Conservation (phyloP, 2,888 invertebrate genomes). For the Troglohyphantes excavatus region DNA sequence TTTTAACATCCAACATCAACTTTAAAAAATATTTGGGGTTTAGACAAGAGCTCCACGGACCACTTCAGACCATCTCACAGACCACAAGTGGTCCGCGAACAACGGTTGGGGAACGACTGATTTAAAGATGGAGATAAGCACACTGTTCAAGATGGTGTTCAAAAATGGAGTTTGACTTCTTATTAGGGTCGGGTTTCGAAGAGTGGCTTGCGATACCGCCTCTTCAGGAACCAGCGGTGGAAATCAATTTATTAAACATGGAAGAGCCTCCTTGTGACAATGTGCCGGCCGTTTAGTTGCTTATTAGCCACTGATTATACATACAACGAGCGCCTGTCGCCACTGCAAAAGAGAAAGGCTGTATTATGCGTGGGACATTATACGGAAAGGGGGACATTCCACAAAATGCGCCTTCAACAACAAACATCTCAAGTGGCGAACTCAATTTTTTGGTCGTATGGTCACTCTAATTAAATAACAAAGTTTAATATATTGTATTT, state of each 20-base stretch:
- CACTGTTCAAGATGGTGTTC: too few relatives aligned
- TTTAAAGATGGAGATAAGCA: too few relatives aligned
- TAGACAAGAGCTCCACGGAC: too few relatives aligned
- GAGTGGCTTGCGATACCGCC: background rate
- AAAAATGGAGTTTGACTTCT: background rate
- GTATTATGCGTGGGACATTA: background rate
- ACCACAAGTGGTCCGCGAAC: too few relatives aligned
- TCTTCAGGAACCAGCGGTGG: background rate
- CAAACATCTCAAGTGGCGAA: too few relatives aligned
- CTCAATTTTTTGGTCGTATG: too few relatives aligned
- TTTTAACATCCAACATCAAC: too few relatives aligned
- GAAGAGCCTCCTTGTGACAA: constrained; percentile 35
- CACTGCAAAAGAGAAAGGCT: background rate
- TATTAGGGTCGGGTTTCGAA: background rate
- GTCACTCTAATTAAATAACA: too few relatives aligned
- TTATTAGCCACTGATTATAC: constrained; percentile 54
- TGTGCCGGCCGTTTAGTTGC: constrained; percentile 44
- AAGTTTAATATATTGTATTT: too few relatives aligned
- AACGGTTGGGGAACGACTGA: too few relatives aligned
- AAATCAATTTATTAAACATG: constrained; percentile 58
- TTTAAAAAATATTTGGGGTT: too few relatives aligned
- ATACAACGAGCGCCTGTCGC: constrained; percentile 12
- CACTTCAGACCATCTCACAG: too few relatives aligned
- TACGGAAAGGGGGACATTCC: background rate
- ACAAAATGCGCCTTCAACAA: background rate